Conservation (phyloP, 1,140 invertebrate genomes). For the Marisa cornuarietis region DNA sequence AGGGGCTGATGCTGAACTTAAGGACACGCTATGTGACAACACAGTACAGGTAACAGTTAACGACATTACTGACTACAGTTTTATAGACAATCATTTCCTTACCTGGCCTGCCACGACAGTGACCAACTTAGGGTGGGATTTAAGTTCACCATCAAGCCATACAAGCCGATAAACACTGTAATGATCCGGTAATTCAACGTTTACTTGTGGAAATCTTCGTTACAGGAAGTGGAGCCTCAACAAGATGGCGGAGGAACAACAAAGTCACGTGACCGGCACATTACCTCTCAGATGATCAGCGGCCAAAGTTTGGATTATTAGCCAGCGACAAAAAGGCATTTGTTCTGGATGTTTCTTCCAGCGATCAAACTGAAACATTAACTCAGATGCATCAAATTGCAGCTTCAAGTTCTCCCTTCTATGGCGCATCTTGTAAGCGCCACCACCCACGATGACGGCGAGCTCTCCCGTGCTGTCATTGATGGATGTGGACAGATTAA, state of each 20-base stretch:
- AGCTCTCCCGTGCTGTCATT: too few relatives aligned
- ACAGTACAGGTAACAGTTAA: slow-evolving; percentile 16
- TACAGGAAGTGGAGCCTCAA: slow-evolving; percentile 21
- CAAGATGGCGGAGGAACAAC: slow-evolving; percentile 30
- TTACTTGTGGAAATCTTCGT: background rate
- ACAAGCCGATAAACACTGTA: background rate
- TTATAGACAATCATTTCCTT: background rate
- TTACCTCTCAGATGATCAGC: background rate
- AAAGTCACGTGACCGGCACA: slow-evolving; percentile 27
- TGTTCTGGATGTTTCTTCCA: too few relatives aligned
- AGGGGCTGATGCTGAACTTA: too few relatives aligned
- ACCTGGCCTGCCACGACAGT: slow-evolving; percentile 25
- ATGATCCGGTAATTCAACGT: too few relatives aligned
- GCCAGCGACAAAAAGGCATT: too few relatives aligned
- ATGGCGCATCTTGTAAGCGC: too few relatives aligned
- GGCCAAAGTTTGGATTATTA: background rate
- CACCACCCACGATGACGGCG: too few relatives aligned
- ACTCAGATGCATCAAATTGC: too few relatives aligned
- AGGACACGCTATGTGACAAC: slow-evolving; percentile 3
- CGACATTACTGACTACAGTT: background rate
- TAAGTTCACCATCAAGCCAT: slow-evolving; percentile 21
- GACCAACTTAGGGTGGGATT: slow-evolving; percentile 1
- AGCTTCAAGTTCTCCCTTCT: too few relatives aligned
- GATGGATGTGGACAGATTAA: too few relatives aligned
- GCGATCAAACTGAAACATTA: too few relatives aligned